phyloP scores from a whole-genome alignment of 2,113 vertebrate species.

The Myiopsitta monachus region DNA sequence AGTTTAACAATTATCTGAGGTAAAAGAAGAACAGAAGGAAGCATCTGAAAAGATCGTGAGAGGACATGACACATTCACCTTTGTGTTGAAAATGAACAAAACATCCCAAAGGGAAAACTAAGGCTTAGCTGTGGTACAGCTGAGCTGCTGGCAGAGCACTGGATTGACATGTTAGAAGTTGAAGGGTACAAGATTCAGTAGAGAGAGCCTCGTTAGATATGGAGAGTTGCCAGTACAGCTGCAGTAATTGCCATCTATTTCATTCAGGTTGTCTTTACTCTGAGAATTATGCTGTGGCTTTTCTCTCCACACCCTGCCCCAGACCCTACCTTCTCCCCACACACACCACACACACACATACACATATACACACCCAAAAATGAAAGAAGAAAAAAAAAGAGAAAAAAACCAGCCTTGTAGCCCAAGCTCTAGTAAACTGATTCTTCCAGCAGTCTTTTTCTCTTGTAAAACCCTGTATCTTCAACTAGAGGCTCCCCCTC shows the following conservation, averaged over 20 bases:
- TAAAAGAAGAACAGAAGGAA: not conserved
- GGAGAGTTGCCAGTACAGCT: not conserved
- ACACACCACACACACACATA: not conserved
- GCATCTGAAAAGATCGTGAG: not conserved
- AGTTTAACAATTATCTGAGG: not conserved
- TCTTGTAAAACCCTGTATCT: not conserved
- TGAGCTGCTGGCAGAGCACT: not conserved
- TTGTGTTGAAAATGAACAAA: not conserved
- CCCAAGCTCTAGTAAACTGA: not conserved
- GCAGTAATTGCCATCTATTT: not conserved
- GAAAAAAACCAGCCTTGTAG: not conserved
- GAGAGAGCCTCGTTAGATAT: not conserved
- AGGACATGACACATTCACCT: not conserved
- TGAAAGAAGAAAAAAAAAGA: not conserved
- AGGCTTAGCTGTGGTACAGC: not conserved
- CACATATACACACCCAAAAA: accelerated
- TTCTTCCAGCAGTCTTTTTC: not conserved
- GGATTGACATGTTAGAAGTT: not conserved
- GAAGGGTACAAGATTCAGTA: not conserved
- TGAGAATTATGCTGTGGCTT: not conserved
- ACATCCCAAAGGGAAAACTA: not conserved
- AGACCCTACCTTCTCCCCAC: not conserved
- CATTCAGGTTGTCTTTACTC: not conserved
- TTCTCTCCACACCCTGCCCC: not conserved
- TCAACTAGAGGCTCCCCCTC: accelerated